Evolutionary conservation across 1,140 invertebrate species (phyloP).

Genomic region (Physella acuta): DNA sequence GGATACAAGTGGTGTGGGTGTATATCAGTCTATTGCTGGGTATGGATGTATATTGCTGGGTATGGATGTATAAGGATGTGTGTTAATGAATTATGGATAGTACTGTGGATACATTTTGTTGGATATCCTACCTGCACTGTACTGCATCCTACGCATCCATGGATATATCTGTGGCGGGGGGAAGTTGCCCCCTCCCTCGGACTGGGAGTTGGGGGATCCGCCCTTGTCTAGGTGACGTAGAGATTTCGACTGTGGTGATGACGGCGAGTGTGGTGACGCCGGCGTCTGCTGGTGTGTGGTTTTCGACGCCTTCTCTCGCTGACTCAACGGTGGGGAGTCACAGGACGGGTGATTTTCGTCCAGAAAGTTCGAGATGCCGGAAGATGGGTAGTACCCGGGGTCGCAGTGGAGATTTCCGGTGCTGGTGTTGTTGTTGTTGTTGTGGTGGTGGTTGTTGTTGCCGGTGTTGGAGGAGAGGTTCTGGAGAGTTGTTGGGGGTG

Average conservation of each 20-base stretch:
- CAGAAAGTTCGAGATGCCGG: constrained; percentile 15
- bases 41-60: no score
- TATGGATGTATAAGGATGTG: no score
- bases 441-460: constrained; percentile 6
- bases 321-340: constrained; percentile 20
- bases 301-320: constrained; percentile 16
- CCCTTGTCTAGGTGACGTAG: constrained; percentile 8
- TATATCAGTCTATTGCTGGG: no score
- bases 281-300: constrained; percentile 17
- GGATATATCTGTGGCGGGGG: constrained; percentile 52
- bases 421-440: constrained; percentile 34
- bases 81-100: no score
- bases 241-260: constrained; percentile 31
- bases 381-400: constrained; percentile 26
- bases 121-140: constrained; percentile 48
- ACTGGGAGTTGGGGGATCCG: constrained; percentile 31
- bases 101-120: no score
- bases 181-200: constrained; percentile 34
- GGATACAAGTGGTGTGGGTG: no score
- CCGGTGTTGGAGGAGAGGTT: constrained; percentile 5
- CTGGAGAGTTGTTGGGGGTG: constrained; percentile 15
- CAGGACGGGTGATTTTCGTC: constrained; percentile 9
- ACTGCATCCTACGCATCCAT: constrained; percentile 57
- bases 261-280: constrained; percentile 4
- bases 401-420: constrained; percentile 36